Percentiles rank a stretch among this genome's conserved stretches.
phyloP scores from a whole-genome alignment of 2,797 vertebrate species.

The Sphaeramia orbicularis region DNA sequence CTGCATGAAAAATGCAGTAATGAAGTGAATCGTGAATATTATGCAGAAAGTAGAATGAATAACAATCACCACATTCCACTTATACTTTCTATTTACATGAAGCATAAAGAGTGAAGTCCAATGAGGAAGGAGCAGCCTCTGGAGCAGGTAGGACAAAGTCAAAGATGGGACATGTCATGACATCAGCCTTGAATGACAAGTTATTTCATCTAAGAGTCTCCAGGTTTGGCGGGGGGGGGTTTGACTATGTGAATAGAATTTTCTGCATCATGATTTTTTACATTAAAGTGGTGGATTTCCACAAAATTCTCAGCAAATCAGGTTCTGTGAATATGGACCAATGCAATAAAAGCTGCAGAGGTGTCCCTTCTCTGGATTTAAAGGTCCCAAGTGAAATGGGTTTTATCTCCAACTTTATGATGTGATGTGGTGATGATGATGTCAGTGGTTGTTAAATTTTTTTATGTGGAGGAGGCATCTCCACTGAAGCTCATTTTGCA shows the following conservation, averaged over 20 bases:
- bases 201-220: constrained; percentile 31
- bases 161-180: constrained; percentile 20
- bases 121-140: background rate
- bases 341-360: background rate
- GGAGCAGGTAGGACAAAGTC: constrained; percentile 20
- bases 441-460: background rate
- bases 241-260: constrained; percentile 15
- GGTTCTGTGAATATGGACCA: background rate
- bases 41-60: constrained; percentile 39
- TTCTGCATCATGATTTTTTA: constrained; percentile 36
- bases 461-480: background rate
- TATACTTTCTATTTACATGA: constrained; percentile 46
- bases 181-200: constrained; percentile 40
- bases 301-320: constrained; percentile 1
- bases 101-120: background rate
- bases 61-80: constrained; percentile 31
- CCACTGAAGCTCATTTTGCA: constrained; percentile 5
- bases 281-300: too few relatives aligned
- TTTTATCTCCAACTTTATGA: constrained; percentile 1
- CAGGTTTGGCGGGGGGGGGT: background rate
- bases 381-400: background rate
- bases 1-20: constrained; percentile 35
- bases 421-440: background rate
- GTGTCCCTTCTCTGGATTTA: background rate
- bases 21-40: constrained; percentile 41